phyloP scores from a whole-genome alignment of 1,140 invertebrate species.

The Halictus rubicundus region DNA sequence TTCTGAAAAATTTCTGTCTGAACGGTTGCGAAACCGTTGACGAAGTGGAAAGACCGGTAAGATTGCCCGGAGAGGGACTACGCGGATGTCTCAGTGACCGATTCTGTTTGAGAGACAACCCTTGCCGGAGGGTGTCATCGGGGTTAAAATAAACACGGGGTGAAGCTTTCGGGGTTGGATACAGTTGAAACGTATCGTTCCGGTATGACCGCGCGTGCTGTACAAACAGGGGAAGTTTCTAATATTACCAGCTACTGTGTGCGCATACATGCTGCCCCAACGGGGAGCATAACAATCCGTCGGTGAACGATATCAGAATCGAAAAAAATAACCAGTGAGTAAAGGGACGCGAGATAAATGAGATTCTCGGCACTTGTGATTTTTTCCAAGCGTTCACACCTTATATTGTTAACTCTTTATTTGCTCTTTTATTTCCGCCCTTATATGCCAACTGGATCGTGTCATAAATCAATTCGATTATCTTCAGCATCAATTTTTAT shows the following conservation, averaged over 20 bases:
- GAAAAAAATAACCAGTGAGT: background rate
- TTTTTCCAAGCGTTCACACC: no score
- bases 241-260: conserved; percentile 70
- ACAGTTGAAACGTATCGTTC: conserved; percentile 76
- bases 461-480: no score
- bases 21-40: conserved; percentile 36
- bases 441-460: no score
- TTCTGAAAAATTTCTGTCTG: conserved; percentile 42
- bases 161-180: conserved; percentile 66
- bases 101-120: conserved; percentile 77
- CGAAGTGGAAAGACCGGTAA: conserved; percentile 52
- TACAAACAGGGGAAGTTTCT: conserved; percentile 76
- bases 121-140: conserved; percentile 70
- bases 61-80: conserved; percentile 59
- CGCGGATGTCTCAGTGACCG: conserved; percentile 72
- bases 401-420: no score
- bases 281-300: conserved; percentile 12
- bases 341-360: background rate
- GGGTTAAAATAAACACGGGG: conserved; percentile 75
- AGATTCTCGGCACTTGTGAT: no score
- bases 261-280: conserved; percentile 24
- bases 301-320: conserved; percentile 3
- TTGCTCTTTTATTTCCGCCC: no score
- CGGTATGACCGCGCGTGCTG: conserved; percentile 75
- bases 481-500: no score